Conservation (phyloP, 2,888 invertebrate species). For the Acanthosepion lycidas region DNA sequence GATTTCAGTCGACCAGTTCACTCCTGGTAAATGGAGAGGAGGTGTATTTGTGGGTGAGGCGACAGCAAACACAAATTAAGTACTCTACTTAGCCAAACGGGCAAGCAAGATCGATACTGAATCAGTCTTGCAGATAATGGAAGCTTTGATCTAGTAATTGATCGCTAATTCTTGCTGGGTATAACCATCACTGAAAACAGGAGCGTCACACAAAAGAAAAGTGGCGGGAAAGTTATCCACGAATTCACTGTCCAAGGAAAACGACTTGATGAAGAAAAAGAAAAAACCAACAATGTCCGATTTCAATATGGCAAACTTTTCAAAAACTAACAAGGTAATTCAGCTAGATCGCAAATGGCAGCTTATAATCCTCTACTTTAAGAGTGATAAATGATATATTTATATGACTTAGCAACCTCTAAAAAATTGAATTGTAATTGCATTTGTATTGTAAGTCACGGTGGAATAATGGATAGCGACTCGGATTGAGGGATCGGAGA, state of each 20-base stretch:
- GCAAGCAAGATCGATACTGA: neutral
- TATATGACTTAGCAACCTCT: no score
- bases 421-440: no score
- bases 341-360: no score
- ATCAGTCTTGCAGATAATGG: neutral
- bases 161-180: neutral
- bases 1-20: no score
- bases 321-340: no score
- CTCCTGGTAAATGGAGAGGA: no score
- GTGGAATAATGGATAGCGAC: no score
- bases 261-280: neutral
- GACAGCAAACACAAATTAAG: neutral
- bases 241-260: neutral
- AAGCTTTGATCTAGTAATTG: constrained; percentile 8
- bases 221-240: neutral
- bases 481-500: no score
- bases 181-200: neutral
- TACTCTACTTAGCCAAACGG: neutral
- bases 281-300: neutral
- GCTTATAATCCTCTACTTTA: no score
- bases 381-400: no score
- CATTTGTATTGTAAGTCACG: no score
- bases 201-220: neutral
- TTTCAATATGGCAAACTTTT: neutral
- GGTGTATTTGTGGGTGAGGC: neutral